phyloP scores from a whole-genome alignment of 2,888 invertebrate genomes.

The Oscheius sp. region DNA sequence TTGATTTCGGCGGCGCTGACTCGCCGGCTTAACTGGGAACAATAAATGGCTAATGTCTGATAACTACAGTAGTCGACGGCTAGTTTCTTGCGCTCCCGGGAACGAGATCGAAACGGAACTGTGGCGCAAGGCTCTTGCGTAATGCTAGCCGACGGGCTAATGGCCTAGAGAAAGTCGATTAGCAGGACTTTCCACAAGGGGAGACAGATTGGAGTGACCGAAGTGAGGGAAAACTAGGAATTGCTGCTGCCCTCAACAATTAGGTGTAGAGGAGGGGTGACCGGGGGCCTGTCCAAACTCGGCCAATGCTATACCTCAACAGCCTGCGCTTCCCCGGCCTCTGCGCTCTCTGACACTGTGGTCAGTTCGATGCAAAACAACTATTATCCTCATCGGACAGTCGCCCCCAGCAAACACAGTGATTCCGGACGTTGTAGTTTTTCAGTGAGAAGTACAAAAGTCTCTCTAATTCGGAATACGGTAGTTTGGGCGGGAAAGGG shows the following conservation, averaged over 20 bases:
- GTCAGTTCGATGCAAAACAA: constrained; percentile 36
- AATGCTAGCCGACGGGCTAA: constrained; percentile 33
- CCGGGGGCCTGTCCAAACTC: constrained; percentile 32
- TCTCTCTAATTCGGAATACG: background rate
- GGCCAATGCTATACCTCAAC: constrained; percentile 33
- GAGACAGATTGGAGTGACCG: constrained; percentile 5
- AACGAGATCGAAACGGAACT: constrained; percentile 37
- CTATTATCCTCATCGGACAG: constrained; percentile 38
- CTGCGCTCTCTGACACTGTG: constrained; percentile 21
- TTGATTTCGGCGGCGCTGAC: constrained; percentile 13
- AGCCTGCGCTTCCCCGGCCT: constrained; percentile 14
- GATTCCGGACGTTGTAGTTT: constrained; percentile 22
- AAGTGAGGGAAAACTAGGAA: background rate
- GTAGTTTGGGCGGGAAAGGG: constrained; percentile 15
- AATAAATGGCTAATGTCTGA: constrained; percentile 36
- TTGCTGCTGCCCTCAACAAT: background rate
- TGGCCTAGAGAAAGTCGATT: constrained; percentile 23
- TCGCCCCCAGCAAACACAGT: constrained; percentile 27
- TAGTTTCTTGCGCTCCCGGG: constrained; percentile 22
- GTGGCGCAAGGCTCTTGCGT: constrained; percentile 35
- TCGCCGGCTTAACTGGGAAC: constrained; percentile 5
- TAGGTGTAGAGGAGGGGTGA: constrained; percentile 16
- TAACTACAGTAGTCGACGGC: constrained; percentile 32
- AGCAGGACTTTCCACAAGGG: background rate
- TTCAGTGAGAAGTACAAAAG: background rate